A percentile compares a stretch with the other conserved stretches of the same genome.
phyloP scores from a whole-genome alignment of 2,888 invertebrate species.

The Eupithecia abbreviata region DNA sequence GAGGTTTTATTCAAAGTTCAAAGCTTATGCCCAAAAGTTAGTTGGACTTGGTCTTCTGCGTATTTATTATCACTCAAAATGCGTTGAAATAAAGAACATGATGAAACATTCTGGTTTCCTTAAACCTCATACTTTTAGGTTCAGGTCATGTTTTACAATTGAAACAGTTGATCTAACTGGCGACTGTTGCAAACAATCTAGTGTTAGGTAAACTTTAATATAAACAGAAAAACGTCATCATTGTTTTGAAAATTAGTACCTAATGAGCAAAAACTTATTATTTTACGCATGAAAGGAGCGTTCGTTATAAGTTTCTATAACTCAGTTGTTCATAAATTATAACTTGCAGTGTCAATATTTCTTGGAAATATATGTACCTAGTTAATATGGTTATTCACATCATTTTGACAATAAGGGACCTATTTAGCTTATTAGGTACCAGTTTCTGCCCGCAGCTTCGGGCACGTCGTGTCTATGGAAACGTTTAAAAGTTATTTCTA shows the following conservation, averaged over 20 bases:
- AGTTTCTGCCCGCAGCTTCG: too few relatives aligned
- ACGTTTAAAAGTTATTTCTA: too few relatives aligned
- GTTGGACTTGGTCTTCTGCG: not conserved
- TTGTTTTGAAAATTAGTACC: not conserved
- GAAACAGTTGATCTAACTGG: not conserved
- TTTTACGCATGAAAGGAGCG: not conserved
- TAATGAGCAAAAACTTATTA: not conserved
- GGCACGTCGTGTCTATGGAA: too few relatives aligned
- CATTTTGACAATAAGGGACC: not conserved
- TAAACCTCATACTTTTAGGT: too few relatives aligned
- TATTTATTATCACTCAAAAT: not conserved
- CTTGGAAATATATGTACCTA: too few relatives aligned
- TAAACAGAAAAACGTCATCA: not conserved
- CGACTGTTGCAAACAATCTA: too few relatives aligned
- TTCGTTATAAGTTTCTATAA: not conserved
- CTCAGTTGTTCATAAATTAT: not conserved
- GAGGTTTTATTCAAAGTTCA: constrained; percentile 32
- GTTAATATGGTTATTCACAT: too few relatives aligned
- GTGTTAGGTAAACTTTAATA: too few relatives aligned
- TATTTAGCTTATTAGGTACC: not conserved
- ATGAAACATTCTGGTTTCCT: too few relatives aligned
- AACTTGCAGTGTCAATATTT: not conserved
- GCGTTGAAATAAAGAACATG: not conserved
- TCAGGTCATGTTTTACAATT: too few relatives aligned
- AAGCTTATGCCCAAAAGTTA: not conserved